phyloP scores from a whole-genome alignment of 2,888 invertebrate species.

The Meteorus colon region DNA sequence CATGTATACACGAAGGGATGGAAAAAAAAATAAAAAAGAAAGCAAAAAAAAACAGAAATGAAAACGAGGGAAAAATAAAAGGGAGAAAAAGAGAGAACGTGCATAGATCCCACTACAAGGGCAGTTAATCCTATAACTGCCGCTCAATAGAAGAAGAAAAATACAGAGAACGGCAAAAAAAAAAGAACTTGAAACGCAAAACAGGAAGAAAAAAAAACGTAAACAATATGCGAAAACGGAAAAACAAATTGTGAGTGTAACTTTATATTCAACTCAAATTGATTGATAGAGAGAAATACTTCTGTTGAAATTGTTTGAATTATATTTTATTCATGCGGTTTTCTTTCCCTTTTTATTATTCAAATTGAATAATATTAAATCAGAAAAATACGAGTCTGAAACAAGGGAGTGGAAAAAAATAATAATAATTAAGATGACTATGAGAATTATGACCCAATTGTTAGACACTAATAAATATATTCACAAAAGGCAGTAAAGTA shows the following conservation, averaged over 20 bases:
- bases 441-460: not conserved
- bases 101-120: constrained; percentile 37
- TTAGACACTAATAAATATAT: not conserved
- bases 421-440: not conserved
- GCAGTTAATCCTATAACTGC: constrained; percentile 50
- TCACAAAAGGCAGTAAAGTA: not conserved
- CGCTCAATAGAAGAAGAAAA: constrained; percentile 39
- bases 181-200: not conserved
- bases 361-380: too few relatives aligned
- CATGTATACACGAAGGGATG: constrained; percentile 23
- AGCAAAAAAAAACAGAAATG: not conserved
- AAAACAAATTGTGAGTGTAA: not conserved
- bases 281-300: not conserved
- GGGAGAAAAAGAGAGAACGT: constrained; percentile 25
- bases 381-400: too few relatives aligned
- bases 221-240: not conserved
- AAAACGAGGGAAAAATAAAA: constrained; percentile 20
- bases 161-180: constrained; percentile 20
- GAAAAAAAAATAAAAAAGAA: not conserved
- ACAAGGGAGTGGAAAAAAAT: not conserved
- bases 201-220: not conserved
- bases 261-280: not conserved
- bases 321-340: too few relatives aligned
- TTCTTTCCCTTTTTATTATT: too few relatives aligned
- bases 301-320: too few relatives aligned